Conservation (phyloP, 2,113 vertebrate species). For the Riparia riparia region DNA sequence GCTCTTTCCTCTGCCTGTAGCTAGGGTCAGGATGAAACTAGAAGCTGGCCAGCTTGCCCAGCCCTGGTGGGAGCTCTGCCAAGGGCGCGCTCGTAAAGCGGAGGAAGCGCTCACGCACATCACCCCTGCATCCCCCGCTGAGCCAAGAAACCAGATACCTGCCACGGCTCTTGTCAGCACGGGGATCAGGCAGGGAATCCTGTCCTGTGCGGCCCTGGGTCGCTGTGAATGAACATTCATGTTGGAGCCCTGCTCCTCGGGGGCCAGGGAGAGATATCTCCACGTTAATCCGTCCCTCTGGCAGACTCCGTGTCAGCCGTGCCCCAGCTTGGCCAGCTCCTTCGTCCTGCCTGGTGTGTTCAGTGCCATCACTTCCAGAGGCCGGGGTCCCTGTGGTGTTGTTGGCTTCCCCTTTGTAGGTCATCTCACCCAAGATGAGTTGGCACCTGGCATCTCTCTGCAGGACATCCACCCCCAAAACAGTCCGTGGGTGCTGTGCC, state of each 20-base stretch:
- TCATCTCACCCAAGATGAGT: not conserved
- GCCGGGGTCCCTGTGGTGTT: not conserved
- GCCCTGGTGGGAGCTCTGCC: not conserved
- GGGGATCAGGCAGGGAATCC: slow-evolving; percentile 14
- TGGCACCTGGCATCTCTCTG: not conserved
- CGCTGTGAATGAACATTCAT: slow-evolving; percentile 32
- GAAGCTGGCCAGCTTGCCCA: slow-evolving; percentile 13
- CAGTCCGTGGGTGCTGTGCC: not conserved
- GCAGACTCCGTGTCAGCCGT: not conserved
- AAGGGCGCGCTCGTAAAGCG: not conserved
- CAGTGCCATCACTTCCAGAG: rapidly evolving
- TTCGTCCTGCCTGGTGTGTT: not conserved
- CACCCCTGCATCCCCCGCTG: not conserved
- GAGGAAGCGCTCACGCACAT: not conserved
- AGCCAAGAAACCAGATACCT: slow-evolving; percentile 58
- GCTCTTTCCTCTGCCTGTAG: not conserved
- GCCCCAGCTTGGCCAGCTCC: not conserved
- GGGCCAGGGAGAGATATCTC: not conserved
- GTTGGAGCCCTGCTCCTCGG: not conserved
- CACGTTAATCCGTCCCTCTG: not conserved
- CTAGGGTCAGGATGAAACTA: not conserved
- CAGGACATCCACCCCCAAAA: not conserved
- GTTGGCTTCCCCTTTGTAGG: not conserved
- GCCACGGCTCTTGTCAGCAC: slow-evolving; percentile 47
- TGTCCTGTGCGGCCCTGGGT: rapidly evolving